Base-by-base conservation (phyloP, 2,888 invertebrate genomes). In the Acleris holmiana region DNA sequence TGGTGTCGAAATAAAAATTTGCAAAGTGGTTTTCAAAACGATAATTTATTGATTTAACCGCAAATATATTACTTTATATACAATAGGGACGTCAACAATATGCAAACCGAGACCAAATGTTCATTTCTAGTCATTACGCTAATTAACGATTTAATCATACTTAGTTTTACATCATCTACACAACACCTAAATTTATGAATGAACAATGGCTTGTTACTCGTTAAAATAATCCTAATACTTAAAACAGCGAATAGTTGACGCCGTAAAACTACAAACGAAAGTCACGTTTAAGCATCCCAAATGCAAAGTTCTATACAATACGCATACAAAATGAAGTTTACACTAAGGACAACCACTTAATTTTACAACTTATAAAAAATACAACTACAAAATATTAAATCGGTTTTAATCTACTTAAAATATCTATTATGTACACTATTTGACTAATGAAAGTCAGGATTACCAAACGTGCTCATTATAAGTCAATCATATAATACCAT, bases 31-130 rank as follows among this genome's bases (percentile, higher is more conserved):
- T 87, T 89, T 89, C 87, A 80, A 88, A 92, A 91, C 91, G 90
- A 91, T 89, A 87, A 85, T 89, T 86, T 91, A 91, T 89, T 91
- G 86, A 89, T 90, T 88, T 92, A 92, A 91, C 91, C 84, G 82
- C 84, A 88, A 87, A 89, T 90, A 92, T 89, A 91, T 90, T 92
- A 91, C 88, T 88, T 83, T 91, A 91, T 92, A 82, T 91, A 92
- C 89, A 92, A 83, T 82, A 85, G 80, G 88, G 88, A 85, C 83
- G 81, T 87, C 83, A 91, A 91, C 88, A 88, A 92, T 90, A 92
- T 90, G 90, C 90, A 15, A 88, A 85, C 79, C 79, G 77, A 81
- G 80, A 83, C 83, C 83, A 85, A 83, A 80, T 79, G 80, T 78
- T 68, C 71, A 69, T 73, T 69, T 67, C 68, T 70, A 73, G 71